Percentiles rank a stretch among this genome's conserved stretches.
phyloP scores from a whole-genome alignment of 1,140 invertebrate genomes.

The Caerostris extrusa region DNA sequence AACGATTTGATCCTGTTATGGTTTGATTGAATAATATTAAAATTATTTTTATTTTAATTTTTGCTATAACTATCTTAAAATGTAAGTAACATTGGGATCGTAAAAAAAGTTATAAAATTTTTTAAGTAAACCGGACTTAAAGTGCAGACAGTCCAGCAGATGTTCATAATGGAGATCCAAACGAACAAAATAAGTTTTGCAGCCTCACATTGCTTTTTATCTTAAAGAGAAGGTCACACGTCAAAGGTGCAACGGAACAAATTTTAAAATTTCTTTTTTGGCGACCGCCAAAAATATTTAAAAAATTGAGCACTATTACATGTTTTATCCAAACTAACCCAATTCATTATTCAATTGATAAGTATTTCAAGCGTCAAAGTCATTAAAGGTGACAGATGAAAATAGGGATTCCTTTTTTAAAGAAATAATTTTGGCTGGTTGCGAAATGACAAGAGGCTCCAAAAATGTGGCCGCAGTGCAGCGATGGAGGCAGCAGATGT shows the following conservation, averaged over 20 bases:
- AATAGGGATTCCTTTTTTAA: not conserved
- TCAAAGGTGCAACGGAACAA: not conserved
- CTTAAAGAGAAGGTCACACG: not conserved
- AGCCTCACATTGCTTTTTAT: not conserved
- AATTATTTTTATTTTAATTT: too few species aligned
- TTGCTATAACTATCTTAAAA: too few species aligned
- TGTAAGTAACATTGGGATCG: too few species aligned
- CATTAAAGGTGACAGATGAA: not conserved
- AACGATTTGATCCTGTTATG: too few species aligned
- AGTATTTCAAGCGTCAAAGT: not conserved
- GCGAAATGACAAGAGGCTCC: not conserved
- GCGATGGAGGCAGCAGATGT: conserved; percentile 11
- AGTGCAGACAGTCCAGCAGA: not conserved
- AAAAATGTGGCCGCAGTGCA: not conserved
- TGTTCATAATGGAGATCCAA: not conserved
- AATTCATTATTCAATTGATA: not conserved
- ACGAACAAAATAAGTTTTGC: not conserved
- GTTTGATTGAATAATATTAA: too few species aligned
- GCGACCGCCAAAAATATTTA: not conserved
- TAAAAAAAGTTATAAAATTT: too few species aligned
- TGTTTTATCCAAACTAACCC: not conserved
- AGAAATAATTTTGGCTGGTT: not conserved
- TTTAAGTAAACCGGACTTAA: too few species aligned
- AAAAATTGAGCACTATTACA: not conserved
- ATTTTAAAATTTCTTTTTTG: not conserved